Percentiles rank a stretch among this genome's conserved stretches.
Conservation (phyloP, 1,140 invertebrate species). For the Rhyzopertha dominica region DNA sequence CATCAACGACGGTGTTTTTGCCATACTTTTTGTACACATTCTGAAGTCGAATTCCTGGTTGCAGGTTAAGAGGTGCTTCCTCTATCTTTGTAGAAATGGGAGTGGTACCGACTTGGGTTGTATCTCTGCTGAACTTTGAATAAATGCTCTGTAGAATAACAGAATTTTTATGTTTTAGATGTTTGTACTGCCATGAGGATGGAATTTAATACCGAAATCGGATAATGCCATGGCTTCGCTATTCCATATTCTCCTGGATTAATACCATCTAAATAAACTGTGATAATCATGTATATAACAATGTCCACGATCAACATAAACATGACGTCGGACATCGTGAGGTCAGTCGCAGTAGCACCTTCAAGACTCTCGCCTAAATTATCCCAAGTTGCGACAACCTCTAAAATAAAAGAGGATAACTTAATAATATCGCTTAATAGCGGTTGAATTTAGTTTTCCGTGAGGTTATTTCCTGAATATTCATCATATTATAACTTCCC, state of each 20-base stretch:
- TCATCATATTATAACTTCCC: no score
- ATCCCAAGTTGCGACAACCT: slow-evolving; percentile 30
- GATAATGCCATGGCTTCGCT: slow-evolving; percentile 34
- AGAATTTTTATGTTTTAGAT: no score
- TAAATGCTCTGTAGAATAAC: no score
- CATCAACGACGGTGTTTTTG: slow-evolving; percentile 58
- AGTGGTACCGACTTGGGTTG: neutral
- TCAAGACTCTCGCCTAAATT: no score
- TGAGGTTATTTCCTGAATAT: no score
- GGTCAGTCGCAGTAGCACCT: slow-evolving; percentile 21
- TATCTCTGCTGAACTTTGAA: no score
- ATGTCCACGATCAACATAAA: slow-evolving; percentile 36
- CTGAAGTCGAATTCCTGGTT: slow-evolving; percentile 34
- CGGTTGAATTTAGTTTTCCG: no score
- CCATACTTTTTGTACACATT: slow-evolving; percentile 51
- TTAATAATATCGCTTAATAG: no score
- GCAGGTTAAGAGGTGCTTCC: no score
- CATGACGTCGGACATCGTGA: slow-evolving; percentile 32
- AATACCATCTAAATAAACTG: slow-evolving; percentile 36
- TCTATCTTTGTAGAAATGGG: neutral
- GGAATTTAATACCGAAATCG: slow-evolving; percentile 22
- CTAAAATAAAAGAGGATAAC: slow-evolving; percentile 19
- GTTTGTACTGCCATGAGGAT: no score
- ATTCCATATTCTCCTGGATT: slow-evolving; percentile 40
- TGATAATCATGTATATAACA: slow-evolving; percentile 31